Conservation (phyloP, 1,140 invertebrate species). For the Acromyrmex echinatior region DNA sequence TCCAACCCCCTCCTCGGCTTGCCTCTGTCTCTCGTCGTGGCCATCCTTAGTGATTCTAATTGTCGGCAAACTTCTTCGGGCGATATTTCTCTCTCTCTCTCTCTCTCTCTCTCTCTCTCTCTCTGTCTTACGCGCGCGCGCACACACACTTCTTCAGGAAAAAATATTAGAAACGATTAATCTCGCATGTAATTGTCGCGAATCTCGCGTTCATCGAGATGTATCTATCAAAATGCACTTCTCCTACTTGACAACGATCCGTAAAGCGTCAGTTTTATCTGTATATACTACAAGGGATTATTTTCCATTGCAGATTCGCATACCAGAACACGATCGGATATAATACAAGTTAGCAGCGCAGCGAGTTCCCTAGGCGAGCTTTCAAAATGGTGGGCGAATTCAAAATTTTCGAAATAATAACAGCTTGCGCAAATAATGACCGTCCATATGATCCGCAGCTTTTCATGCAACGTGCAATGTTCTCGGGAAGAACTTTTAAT, state of each 20-base stretch:
- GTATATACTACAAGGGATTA: background rate
- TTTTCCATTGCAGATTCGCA: conserved; percentile 29
- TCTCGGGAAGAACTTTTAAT: conserved; percentile 71
- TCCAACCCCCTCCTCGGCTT: conserved; percentile 25
- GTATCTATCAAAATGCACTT: background rate
- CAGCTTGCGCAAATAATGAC: conserved; percentile 53
- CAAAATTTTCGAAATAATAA: conserved; percentile 59
- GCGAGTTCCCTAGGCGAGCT: conserved; percentile 43
- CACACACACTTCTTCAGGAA: background rate
- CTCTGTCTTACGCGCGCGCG: too few relatives aligned
- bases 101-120: conserved; percentile 34
- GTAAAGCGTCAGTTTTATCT: conserved; percentile 1
- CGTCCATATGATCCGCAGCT: conserved; percentile 28
- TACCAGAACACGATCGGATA: conserved; percentile 19
- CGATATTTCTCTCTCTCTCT: conserved; percentile 21
- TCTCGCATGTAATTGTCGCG: background rate
- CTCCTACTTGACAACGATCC: background rate
- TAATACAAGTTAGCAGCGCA: conserved; percentile 47
- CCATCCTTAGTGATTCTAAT: conserved; percentile 86
- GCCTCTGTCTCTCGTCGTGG: conserved; percentile 72
- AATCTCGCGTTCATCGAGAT: background rate
- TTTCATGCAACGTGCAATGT: conserved; percentile 61
- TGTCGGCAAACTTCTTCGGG: conserved; percentile 77
- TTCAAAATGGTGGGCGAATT: conserved; percentile 45
- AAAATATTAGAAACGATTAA: conserved; percentile 25